Percentiles rank a stretch among this genome's conserved stretches.
Evolutionary conservation across 2,888 invertebrate genomes (phyloP).

Genomic region (Spialia ferax): DNA sequence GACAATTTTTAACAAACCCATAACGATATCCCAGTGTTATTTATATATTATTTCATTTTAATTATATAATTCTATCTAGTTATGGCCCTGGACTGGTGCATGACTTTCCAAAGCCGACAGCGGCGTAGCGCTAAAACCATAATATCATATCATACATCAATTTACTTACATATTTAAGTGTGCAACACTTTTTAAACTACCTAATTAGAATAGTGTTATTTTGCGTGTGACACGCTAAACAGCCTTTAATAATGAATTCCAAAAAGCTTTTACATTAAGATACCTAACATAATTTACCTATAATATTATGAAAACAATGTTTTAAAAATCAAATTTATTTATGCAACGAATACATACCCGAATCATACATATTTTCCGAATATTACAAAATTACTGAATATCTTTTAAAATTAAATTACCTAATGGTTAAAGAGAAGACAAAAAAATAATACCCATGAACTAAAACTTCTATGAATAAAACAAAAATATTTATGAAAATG

Average conservation of each 20-base stretch:
- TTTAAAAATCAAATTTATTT: not conserved
- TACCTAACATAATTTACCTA: not conserved
- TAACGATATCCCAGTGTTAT: too few relatives aligned
- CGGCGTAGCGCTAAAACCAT: too few relatives aligned
- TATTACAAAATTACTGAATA: not conserved
- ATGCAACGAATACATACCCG: not conserved
- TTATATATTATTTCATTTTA: too few relatives aligned
- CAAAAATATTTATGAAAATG: too few relatives aligned
- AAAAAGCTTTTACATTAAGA: not conserved
- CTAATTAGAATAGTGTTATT: not conserved
- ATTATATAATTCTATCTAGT: too few relatives aligned
- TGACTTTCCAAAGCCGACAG: too few relatives aligned
- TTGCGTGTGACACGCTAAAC: slow-evolving; percentile 6
- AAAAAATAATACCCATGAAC: too few relatives aligned
- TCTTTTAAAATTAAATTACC: too few relatives aligned
- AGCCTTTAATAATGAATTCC: not conserved
- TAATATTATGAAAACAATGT: not conserved
- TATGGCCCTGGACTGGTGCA: too few relatives aligned
- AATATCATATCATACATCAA: not conserved
- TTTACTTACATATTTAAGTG: not conserved
- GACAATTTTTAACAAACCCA: too few relatives aligned
- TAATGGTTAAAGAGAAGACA: too few relatives aligned
- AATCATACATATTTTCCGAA: not conserved
- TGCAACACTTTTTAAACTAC: not conserved
- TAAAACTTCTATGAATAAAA: too few relatives aligned